Evolutionary conservation across 2,113 vertebrate genomes (phyloP), one percentile per base, ranked within the genome.

Genomic region (Malurus elegans): DNA sequence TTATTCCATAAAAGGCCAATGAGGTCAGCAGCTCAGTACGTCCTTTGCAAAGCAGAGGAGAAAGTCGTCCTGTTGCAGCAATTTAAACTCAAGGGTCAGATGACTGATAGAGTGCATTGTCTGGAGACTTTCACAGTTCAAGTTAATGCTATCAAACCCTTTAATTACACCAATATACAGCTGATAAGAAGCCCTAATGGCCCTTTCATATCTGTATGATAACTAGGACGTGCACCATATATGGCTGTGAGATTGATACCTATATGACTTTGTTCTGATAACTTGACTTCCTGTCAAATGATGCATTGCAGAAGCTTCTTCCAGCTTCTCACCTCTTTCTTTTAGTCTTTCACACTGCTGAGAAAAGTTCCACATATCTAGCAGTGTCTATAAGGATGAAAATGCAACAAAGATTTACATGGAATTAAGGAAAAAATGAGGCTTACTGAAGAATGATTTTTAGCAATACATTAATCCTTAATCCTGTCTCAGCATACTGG

Each of bases 171-270:
- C 97, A 97, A 98, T 98, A 98, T 97, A 97, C 97, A 97, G 97
- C 97, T 97, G 99, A 99, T 99, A 99, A 99, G 98, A 97, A 97
- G 96, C 97, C 97, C 97, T 99, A 99, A 99, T 99, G 98, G 98
- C 97, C 97, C 97, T 98, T 98, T 98, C 98, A 97, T 99, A 99
- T 99, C 99, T 98, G 96, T 94, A 85, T 90, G 95, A 98, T 97
- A 98, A 97, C 98, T 98, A 97, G 97, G 97, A 97, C 34, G 48
- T 97, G 94, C 87, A 97, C 98, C 97, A 97, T 98, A 97, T 97
- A 97, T 97, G 98, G 97, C 82, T 97, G 95, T 95, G 97, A 97
- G 98, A 98, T 97, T 96, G 97, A 98, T 99, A 98, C 98, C 97
- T 98, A 89, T 97, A 98, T 66, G 94, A 97, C 98, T 98, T 98